phyloP scores from a whole-genome alignment of 2,888 invertebrate genomes.

The Xylophagus ater region DNA sequence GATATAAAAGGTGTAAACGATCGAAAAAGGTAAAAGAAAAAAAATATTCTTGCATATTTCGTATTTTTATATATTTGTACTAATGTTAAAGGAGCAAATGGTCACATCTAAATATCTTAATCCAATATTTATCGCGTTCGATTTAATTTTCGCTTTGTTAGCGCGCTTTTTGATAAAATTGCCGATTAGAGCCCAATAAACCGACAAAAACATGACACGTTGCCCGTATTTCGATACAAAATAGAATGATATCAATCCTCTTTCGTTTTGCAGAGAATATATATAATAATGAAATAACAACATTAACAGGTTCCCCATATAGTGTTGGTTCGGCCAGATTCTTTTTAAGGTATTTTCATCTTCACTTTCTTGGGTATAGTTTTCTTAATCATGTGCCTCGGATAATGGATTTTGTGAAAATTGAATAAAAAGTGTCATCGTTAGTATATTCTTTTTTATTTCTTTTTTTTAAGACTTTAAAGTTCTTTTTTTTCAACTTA shows the following conservation, averaged over 20 bases:
- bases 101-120: slow-evolving; percentile 36
- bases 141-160: slow-evolving; percentile 29
- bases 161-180: slow-evolving; percentile 41
- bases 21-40: no score
- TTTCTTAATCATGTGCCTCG: no score
- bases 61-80: not conserved
- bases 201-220: slow-evolving; percentile 40
- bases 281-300: no score
- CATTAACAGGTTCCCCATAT: no score
- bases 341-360: not conserved
- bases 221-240: slow-evolving; percentile 18
- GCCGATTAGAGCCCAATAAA: slow-evolving; percentile 41
- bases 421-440: no score
- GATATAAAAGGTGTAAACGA: no score
- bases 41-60: not conserved
- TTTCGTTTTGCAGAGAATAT: no score
- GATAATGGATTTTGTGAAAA: no score
- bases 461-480: no score
- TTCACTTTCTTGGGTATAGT: not conserved
- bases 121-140: slow-evolving; percentile 27
- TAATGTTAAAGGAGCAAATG: slow-evolving; percentile 13
- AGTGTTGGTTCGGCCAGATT: not conserved
- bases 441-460: no score
- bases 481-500: no score
- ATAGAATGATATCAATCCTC: slow-evolving; percentile 8